Percentiles rank a stretch among this genome's conserved stretches.
phyloP scores from a whole-genome alignment of 2,797 vertebrate genomes.

The Megalops cyprinoides region DNA sequence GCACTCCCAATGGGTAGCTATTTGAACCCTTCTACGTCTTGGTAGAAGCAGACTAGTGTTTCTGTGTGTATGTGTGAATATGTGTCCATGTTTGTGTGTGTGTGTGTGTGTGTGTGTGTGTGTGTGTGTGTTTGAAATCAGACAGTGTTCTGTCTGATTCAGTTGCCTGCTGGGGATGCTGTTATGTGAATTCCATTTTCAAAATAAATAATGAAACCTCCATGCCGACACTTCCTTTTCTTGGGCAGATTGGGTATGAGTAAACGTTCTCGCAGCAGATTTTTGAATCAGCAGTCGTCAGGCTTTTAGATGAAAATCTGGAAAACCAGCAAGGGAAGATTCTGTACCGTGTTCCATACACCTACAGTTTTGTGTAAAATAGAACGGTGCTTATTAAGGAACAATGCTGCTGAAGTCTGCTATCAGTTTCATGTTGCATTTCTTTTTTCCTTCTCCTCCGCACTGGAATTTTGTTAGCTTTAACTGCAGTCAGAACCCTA shows the following conservation, averaged over 20 bases:
- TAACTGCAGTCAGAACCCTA: constrained; percentile 10
- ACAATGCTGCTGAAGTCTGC: constrained; percentile 27
- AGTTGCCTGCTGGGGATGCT: not conserved
- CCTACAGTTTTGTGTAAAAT: constrained; percentile 32
- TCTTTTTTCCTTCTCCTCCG: not conserved
- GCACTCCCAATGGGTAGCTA: too few species aligned
- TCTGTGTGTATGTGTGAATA: not conserved
- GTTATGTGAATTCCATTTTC: constrained; percentile 6
- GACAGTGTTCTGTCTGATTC: not conserved
- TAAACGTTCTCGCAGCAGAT: constrained; percentile 54
- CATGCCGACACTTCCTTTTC: constrained; percentile 39
- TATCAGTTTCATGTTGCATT: constrained; percentile 10
- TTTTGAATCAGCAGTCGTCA: constrained; percentile 33
- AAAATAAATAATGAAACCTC: constrained; percentile 23
- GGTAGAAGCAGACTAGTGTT: not conserved
- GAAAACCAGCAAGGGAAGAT: not conserved
- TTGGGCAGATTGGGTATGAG: constrained; percentile 65
- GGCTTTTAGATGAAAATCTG: constrained; percentile 26
- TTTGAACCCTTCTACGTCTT: too few species aligned
- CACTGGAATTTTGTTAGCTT: not conserved
- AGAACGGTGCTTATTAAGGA: constrained; percentile 12
- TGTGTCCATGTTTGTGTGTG: not conserved
- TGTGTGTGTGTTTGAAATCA: not conserved
- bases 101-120: not conserved
- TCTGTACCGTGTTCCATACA: constrained; percentile 9